Evolutionary conservation across 2,888 invertebrate species (phyloP).

Genomic region (Apotomis capreana): DNA sequence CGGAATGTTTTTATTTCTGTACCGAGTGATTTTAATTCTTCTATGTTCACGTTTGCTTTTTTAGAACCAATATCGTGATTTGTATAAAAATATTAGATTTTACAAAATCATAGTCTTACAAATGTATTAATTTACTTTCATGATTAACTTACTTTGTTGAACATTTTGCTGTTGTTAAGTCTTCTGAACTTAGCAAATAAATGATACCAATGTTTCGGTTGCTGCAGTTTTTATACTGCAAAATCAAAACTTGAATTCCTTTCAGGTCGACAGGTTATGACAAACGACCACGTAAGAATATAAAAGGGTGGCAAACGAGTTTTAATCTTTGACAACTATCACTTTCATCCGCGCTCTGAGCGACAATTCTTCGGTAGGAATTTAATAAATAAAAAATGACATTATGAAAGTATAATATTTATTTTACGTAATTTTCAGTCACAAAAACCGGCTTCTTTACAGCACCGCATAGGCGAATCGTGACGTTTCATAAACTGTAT

Average conservation of each 20-base stretch:
- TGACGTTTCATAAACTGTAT: slow-evolving; percentile 80
- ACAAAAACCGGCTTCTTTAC: slow-evolving; percentile 68
- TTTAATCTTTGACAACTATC: slow-evolving; percentile 33
- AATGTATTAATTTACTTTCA: too few species aligned
- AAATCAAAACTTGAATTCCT: slow-evolving; percentile 42
- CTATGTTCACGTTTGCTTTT: not conserved
- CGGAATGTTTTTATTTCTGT: too few species aligned
- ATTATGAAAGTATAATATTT: slow-evolving; percentile 71
- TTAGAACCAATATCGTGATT: not conserved
- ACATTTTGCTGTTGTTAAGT: slow-evolving; percentile 56
- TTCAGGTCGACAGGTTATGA: slow-evolving; percentile 38
- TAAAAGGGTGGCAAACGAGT: slow-evolving; percentile 42
- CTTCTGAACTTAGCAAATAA: slow-evolving; percentile 52
- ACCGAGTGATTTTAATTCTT: not conserved
- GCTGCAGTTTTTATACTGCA: slow-evolving; percentile 59
- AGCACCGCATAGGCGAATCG: slow-evolving; percentile 65
- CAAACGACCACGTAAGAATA: slow-evolving; percentile 28
- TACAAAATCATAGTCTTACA: too few species aligned
- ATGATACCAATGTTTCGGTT: slow-evolving; percentile 55
- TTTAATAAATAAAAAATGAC: slow-evolving; percentile 47
- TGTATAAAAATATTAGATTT: too few species aligned
- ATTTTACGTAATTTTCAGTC: slow-evolving; percentile 68
- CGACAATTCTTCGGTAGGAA: not conserved
- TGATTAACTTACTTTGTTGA: slow-evolving; percentile 56
- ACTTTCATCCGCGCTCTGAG: slow-evolving; percentile 17